Conservation (phyloP, 1,140 invertebrate genomes). For the Octopus sinensis region DNA sequence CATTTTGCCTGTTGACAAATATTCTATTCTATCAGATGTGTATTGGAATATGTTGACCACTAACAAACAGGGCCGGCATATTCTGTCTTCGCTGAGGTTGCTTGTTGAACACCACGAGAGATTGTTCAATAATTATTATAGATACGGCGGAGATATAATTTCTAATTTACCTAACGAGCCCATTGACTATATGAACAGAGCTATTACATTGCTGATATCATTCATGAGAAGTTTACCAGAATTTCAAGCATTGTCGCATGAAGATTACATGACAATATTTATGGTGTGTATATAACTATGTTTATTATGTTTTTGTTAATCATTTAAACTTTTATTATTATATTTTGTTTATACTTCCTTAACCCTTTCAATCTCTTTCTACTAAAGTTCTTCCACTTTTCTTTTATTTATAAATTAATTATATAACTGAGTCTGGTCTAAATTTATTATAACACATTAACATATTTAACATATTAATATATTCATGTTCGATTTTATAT, state of each 20-base stretch:
- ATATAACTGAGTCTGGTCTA: no score
- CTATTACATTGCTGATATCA: constrained; percentile 72
- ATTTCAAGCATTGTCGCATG: constrained; percentile 43
- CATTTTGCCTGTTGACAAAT: background rate
- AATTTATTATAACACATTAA: no score
- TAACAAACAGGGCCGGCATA: background rate
- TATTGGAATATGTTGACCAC: background rate
- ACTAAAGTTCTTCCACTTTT: no score
- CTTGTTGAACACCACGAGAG: background rate
- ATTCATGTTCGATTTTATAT: no score
- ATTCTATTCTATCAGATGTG: background rate
- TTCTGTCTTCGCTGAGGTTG: background rate
- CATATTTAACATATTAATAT: no score
- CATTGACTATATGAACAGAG: constrained; percentile 74
- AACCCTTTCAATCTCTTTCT: no score
- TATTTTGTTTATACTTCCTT: no score
- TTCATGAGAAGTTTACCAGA: constrained; percentile 50
- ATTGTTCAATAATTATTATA: background rate
- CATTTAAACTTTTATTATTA: no score
- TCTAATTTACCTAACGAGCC: constrained; percentile 42
- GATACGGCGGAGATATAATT: background rate
- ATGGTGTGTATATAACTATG: constrained; percentile 32
- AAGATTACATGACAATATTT: constrained; percentile 47
- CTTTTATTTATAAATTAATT: no score
- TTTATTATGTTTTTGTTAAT: no score